These are phyloP conservation scores for Datnioides undecimradiatus DNA, from an alignment of 2,113 vertebrate genomes.

Conservation along the genomic window DNA sequence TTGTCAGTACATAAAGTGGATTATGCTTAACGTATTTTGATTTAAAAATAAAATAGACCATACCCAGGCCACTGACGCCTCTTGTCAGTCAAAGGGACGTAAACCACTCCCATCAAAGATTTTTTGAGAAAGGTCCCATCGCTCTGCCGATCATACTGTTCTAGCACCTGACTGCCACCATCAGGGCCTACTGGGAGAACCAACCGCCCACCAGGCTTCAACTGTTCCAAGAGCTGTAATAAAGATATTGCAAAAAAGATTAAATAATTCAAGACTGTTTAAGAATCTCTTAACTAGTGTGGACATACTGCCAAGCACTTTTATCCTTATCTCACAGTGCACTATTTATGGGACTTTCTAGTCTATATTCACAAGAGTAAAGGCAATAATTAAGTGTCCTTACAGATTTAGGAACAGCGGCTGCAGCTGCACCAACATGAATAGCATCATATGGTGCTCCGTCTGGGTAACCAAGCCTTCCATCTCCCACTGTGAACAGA, in stretches of 20 bases:
- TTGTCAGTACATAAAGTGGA: neutral
- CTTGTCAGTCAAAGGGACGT: constrained; percentile 92
- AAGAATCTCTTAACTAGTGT: neutral
- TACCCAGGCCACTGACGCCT: constrained; percentile 90
- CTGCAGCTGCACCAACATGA: constrained; percentile 91
- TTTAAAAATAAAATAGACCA: neutral
- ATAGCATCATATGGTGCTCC: constrained; percentile 92
- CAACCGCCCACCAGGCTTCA: constrained; percentile 91
- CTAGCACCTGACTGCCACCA: constrained; percentile 88
- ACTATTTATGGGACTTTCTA: neutral
- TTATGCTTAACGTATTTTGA: neutral
- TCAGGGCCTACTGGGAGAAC: constrained; percentile 90
- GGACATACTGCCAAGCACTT: neutral
- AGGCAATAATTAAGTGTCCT: constrained; percentile 38
- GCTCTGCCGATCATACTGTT: constrained; percentile 90
- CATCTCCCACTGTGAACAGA: constrained; percentile 87
- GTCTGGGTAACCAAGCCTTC: constrained; percentile 87
- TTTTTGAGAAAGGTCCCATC: constrained; percentile 88
- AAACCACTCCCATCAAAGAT: constrained; percentile 91
- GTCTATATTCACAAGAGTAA: neutral
- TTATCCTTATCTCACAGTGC: neutral
- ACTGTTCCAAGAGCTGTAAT: constrained; percentile 88
- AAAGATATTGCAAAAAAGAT: neutral
- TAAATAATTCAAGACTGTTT: too few species aligned
- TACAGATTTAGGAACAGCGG: constrained; percentile 88